phyloP scores from a whole-genome alignment of 2,797 vertebrate species.

The Neomorphus geoffroyi region DNA sequence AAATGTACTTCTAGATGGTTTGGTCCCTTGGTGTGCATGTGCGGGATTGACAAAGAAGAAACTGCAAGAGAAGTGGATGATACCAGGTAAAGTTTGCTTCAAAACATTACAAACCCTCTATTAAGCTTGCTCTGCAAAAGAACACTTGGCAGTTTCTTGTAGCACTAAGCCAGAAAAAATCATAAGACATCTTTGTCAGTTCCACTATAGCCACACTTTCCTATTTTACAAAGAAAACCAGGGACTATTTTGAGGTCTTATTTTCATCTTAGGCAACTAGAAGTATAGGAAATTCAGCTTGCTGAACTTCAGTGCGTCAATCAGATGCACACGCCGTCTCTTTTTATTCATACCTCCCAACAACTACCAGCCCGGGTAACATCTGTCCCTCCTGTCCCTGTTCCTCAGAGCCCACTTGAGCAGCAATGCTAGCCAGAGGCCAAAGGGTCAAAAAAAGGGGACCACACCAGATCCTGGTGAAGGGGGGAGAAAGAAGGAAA shows the following conservation, averaged over 20 bases:
- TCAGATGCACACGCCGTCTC: neutral
- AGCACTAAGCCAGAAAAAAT: neutral
- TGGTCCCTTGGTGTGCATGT: neutral
- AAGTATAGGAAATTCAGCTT: neutral
- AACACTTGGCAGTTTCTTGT: neutral
- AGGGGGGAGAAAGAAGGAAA: neutral
- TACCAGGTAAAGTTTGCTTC: neutral
- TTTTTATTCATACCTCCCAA: neutral
- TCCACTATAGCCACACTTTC: neutral
- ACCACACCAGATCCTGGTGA: neutral
- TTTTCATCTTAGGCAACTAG: neutral
- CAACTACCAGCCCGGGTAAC: neutral
- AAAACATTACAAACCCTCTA: neutral
- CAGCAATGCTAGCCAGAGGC: neutral
- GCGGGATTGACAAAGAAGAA: neutral
- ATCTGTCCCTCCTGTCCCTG: neutral
- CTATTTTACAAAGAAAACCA: neutral
- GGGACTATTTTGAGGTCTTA: neutral
- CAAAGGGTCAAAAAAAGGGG: neutral
- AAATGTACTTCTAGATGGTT: neutral
- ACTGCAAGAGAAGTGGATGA: neutral
- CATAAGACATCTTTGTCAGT: neutral
- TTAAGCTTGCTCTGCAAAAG: neutral
- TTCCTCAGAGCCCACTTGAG: neutral
- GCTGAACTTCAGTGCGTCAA: neutral